phyloP scores from a whole-genome alignment of 2,113 vertebrate genomes.

The Amphiprion ocellaris region DNA sequence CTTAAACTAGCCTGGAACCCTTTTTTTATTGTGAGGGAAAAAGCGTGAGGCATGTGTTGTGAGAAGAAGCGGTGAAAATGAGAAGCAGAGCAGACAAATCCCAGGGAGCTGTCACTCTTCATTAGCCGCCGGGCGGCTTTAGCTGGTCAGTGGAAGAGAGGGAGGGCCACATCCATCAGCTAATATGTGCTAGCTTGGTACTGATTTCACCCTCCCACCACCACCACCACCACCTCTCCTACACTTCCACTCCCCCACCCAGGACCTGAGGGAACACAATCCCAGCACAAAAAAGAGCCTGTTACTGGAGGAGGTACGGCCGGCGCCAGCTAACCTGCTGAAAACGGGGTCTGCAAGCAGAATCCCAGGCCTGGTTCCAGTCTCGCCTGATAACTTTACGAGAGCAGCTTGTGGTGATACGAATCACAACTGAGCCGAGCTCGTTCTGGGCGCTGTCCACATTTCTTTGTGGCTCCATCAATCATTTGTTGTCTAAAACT shows the following conservation, averaged over 20 bases:
- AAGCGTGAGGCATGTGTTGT: slow-evolving; percentile 74
- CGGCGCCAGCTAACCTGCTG: slow-evolving; percentile 73
- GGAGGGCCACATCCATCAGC: slow-evolving; percentile 73
- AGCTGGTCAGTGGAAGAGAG: slow-evolving; percentile 78
- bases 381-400: slow-evolving; percentile 58
- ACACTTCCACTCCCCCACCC: slow-evolving; percentile 29
- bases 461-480: slow-evolving; percentile 43
- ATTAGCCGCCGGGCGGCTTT: slow-evolving; percentile 80
- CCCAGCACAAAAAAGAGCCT: slow-evolving; percentile 78
- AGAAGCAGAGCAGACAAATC: slow-evolving; percentile 80
- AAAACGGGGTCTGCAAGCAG: slow-evolving; percentile 53
- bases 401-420: slow-evolving; percentile 44
- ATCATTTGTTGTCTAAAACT: slow-evolving; percentile 34
- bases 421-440: slow-evolving; percentile 37
- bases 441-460: slow-evolving; percentile 29
- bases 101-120: slow-evolving; percentile 84
- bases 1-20: slow-evolving; percentile 70
- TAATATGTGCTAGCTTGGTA: slow-evolving; percentile 76
- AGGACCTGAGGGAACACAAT: slow-evolving; percentile 66
- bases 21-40: slow-evolving; percentile 65
- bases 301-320: slow-evolving; percentile 71
- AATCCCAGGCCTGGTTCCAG: slow-evolving; percentile 45
- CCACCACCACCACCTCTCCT: slow-evolving; percentile 29
- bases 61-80: slow-evolving; percentile 80
- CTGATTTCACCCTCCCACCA: slow-evolving; percentile 70